Conservation (phyloP, 2,113 vertebrate genomes). For the Oreochromis spilurus region DNA sequence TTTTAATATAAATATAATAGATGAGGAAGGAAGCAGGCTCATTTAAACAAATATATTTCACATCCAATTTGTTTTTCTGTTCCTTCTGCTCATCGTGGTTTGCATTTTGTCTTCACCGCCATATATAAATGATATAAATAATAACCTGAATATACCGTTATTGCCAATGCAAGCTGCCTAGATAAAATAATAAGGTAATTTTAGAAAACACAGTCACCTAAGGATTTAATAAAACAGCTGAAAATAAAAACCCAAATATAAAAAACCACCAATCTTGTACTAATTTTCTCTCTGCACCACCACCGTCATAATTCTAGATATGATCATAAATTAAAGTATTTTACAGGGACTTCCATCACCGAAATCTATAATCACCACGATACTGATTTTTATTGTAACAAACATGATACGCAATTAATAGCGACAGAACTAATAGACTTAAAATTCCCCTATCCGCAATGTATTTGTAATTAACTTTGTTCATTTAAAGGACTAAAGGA, state of each 20-base stretch:
- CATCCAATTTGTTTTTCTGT: neutral
- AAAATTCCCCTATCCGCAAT: neutral
- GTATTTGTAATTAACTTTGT: neutral
- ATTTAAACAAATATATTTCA: neutral
- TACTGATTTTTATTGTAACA: neutral
- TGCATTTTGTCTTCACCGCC: neutral
- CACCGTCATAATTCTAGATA: neutral
- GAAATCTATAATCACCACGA: neutral
- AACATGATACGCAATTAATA: neutral
- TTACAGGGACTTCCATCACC: neutral
- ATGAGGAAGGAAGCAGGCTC: rapidly evolving
- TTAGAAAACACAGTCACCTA: neutral
- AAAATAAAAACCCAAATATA: neutral
- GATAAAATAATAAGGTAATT: neutral
- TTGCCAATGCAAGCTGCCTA: neutral
- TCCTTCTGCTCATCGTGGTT: neutral
- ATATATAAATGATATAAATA: neutral
- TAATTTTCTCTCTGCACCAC: neutral
- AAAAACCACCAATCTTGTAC: neutral
- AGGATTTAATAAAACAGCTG: neutral
- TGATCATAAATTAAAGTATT: neutral
- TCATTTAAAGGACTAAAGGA: neutral
- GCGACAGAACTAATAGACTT: neutral
- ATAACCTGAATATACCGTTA: neutral
- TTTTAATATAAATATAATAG: neutral